A percentile compares a stretch with the other conserved stretches of the same genome.
These are phyloP conservation scores for Marcusenius ussheri DNA, from an alignment of 2,113 vertebrate genomes.

Conservation along the genomic window DNA sequence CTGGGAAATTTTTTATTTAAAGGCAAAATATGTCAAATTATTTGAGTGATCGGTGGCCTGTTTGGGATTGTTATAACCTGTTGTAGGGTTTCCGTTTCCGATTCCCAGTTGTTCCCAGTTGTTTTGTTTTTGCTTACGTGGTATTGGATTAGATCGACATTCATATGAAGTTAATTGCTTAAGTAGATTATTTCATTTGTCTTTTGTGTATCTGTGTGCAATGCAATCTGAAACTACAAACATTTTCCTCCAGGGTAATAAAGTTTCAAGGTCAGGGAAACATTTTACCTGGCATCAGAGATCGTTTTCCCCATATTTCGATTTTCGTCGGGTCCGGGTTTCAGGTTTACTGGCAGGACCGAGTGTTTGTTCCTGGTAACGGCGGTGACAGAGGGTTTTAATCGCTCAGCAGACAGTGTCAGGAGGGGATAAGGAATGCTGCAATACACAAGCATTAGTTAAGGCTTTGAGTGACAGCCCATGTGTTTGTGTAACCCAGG, in stretches of 20 bases:
- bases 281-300: background rate
- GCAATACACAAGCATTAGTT: conserved; percentile 36
- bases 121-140: background rate
- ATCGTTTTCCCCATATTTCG: background rate
- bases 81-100: background rate
- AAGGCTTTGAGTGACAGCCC: conserved; percentile 39
- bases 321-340: background rate
- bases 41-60: background rate
- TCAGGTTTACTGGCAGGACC: background rate
- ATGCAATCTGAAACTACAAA: background rate
- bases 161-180: background rate
- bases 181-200: background rate
- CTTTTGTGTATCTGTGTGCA: background rate
- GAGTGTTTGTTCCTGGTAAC: background rate
- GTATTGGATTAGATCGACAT: background rate
- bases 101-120: too few species aligned
- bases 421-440: conserved; percentile 37
- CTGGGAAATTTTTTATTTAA: background rate
- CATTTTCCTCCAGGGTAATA: background rate
- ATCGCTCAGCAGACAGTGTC: conserved; percentile 18
- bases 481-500: conserved; percentile 46
- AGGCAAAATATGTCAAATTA: background rate
- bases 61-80: background rate
- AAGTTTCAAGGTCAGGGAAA: background rate
- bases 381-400: background rate